Percentiles rank a stretch among this genome's conserved stretches.
Conservation (phyloP, 2,888 invertebrate species). For the Omphaloscelis lunosa region DNA sequence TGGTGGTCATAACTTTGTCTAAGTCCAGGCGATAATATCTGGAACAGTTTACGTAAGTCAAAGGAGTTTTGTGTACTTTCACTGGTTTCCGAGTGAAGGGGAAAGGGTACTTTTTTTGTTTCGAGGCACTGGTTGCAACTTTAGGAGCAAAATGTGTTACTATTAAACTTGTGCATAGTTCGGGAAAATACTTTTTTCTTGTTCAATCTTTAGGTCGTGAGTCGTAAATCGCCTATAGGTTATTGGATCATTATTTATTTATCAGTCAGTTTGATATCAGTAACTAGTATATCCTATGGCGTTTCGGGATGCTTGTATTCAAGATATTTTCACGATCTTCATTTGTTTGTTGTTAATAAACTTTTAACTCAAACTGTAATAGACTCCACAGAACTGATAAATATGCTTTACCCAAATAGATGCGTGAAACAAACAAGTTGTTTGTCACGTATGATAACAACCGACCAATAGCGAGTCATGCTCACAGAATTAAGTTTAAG, state of each 20-base stretch:
- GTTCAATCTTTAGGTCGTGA: background rate
- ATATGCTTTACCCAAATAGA: background rate
- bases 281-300: background rate
- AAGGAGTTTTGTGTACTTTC: conserved; percentile 45
- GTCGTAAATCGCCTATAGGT: too few relatives aligned
- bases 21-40: conserved; percentile 53
- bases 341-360: background rate
- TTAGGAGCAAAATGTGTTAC: background rate
- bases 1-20: conserved; percentile 62
- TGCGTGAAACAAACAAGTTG: background rate
- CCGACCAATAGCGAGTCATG: too few relatives aligned
- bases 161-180: background rate
- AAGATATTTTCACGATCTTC: background rate
- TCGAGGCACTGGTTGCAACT: background rate
- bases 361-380: too few relatives aligned
- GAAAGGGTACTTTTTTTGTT: conserved; percentile 9
- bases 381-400: too few relatives aligned
- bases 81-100: conserved; percentile 24
- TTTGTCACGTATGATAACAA: too few relatives aligned
- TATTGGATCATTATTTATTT: too few relatives aligned
- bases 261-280: background rate
- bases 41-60: conserved; percentile 53
- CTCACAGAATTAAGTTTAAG: too few relatives aligned
- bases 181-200: background rate
- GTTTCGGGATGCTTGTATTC: background rate